phyloP scores from a whole-genome alignment of 1,140 invertebrate genomes.

The Dinothrombium tinctorium region DNA sequence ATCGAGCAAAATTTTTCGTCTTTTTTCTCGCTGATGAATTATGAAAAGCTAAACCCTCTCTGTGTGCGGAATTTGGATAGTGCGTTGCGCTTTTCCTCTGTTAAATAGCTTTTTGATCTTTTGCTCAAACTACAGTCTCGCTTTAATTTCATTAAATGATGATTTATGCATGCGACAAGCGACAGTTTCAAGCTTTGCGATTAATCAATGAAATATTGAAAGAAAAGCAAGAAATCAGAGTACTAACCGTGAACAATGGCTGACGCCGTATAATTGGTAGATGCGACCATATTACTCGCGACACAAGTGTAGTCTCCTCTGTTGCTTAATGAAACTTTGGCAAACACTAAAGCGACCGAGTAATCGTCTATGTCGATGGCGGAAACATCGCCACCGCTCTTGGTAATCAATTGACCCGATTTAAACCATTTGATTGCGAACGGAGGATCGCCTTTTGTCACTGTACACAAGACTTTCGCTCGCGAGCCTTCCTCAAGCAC shows the following conservation, averaged over 20 bases:
- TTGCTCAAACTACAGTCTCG: too few species aligned
- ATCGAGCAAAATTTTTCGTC: too few species aligned
- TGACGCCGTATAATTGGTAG: constrained; percentile 20
- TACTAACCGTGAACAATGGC: constrained; percentile 22
- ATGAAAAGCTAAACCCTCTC: too few species aligned
- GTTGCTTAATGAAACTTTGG: constrained; percentile 20
- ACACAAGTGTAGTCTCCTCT: constrained; percentile 26
- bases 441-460: constrained; percentile 51
- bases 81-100: too few species aligned
- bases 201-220: too few species aligned
- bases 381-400: constrained; percentile 7
- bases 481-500: constrained; percentile 56
- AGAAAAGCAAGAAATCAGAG: too few species aligned
- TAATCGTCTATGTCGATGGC: constrained; percentile 20
- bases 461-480: constrained; percentile 55
- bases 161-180: too few species aligned
- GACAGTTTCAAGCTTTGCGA: too few species aligned
- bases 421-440: constrained; percentile 23
- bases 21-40: too few species aligned
- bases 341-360: constrained; percentile 13
- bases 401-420: constrained; percentile 15
- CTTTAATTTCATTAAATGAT: too few species aligned
- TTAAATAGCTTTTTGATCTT: too few species aligned
- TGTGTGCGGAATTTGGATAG: too few species aligned
- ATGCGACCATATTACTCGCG: constrained; percentile 21